These are phyloP conservation scores for Fopius arisanus DNA, from an alignment of 1,140 invertebrate genomes.

Conservation along the genomic window DNA sequence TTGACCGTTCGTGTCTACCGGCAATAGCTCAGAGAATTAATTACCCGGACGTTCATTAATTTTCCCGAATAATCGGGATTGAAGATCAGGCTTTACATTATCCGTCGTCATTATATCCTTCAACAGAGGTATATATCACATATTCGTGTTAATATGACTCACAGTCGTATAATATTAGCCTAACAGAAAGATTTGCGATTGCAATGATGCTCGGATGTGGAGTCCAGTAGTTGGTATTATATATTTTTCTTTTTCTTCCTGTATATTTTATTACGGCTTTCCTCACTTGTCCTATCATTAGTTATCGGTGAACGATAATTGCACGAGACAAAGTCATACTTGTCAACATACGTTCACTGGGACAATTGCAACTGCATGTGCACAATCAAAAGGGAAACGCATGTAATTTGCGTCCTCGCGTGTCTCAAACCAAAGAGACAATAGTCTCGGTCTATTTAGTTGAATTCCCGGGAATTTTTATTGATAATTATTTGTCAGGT, in stretches of 20 bases:
- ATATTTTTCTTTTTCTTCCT: neutral
- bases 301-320: constrained; percentile 22
- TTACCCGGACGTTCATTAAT: neutral
- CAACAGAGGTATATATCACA: neutral
- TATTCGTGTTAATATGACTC: neutral
- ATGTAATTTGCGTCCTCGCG: constrained; percentile 28
- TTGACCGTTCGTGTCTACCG: neutral
- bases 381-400: constrained; percentile 17
- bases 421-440: constrained; percentile 21
- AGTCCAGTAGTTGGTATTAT: neutral
- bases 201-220: neutral
- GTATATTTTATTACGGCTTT: neutral
- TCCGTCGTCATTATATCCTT: neutral
- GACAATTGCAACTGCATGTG: neutral
- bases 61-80: neutral
- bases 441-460: constrained; percentile 27
- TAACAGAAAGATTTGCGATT: neutral
- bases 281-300: neutral
- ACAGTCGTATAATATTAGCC: neutral
- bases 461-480: neutral
- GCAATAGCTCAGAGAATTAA: neutral
- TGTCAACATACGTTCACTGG: neutral
- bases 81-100: neutral
- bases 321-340: neutral
- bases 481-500: neutral